Conservation (phyloP, 2,113 vertebrate genomes). For the Mus pahari region DNA sequence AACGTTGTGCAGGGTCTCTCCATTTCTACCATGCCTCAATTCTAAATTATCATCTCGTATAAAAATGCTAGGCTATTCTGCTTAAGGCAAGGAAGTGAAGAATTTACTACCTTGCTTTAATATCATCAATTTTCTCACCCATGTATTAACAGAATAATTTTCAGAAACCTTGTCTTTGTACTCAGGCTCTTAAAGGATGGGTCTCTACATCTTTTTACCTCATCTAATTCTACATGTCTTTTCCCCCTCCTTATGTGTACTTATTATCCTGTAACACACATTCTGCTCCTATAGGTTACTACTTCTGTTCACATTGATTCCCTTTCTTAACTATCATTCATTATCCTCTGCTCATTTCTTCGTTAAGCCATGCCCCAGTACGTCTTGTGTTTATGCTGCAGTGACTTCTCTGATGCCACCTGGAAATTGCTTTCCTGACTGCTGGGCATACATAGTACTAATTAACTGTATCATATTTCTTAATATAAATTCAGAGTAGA, state of each 20-base stretch:
- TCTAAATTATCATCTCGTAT: background rate
- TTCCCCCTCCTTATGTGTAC: background rate
- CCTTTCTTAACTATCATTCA: background rate
- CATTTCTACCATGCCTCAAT: background rate
- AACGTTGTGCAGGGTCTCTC: background rate
- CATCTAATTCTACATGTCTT: background rate
- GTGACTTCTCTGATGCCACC: background rate
- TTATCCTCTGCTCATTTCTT: background rate
- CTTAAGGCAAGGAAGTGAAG: background rate
- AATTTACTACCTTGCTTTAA: constrained; percentile 17
- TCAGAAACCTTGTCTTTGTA: background rate
- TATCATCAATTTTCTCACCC: background rate
- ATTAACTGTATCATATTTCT: background rate
- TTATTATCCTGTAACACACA: background rate
- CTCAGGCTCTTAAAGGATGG: background rate
- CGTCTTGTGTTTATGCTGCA: background rate
- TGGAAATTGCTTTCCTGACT: constrained; percentile 28
- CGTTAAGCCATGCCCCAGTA: background rate
- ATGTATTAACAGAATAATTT: constrained; percentile 10
- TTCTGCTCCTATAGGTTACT: background rate
- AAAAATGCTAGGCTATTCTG: constrained; percentile 20
- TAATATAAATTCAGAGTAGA: background rate
- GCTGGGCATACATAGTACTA: background rate
- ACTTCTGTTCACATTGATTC: background rate
- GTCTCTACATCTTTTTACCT: background rate